These are phyloP conservation scores for Sterrhoptilus dennistouni DNA, from an alignment of 2,113 vertebrate species.

Conservation along the genomic window DNA sequence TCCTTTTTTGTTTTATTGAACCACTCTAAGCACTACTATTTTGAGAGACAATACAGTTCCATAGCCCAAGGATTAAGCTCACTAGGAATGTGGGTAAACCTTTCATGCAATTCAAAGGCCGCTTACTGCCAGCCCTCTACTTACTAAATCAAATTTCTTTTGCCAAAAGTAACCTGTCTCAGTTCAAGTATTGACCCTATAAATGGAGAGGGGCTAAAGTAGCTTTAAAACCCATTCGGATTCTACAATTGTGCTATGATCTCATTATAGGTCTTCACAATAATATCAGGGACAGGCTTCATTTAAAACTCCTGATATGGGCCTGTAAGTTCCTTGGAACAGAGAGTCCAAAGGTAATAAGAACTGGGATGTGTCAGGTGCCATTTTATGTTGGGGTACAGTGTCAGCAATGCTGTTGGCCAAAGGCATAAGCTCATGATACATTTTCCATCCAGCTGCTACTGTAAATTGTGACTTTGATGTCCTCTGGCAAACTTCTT, in stretches of 20 bases:
- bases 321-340: neutral
- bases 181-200: neutral
- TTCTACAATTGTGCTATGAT: neutral
- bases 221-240: neutral
- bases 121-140: neutral
- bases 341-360: neutral
- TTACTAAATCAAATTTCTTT: neutral
- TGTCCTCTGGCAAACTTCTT: neutral
- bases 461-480: neutral
- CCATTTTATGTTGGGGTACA: neutral
- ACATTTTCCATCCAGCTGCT: neutral
- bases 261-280: neutral
- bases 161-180: neutral
- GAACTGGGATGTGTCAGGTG: neutral
- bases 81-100: neutral
- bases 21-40: neutral
- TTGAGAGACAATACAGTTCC: neutral
- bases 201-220: neutral
- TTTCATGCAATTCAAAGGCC: neutral
- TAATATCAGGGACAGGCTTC: neutral
- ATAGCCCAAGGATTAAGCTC: neutral
- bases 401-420: accelerated
- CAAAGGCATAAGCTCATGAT: neutral
- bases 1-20: neutral
- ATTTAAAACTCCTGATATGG: neutral